Conservation (phyloP, 2,113 vertebrate genomes). For the Otocyon megalotis region DNA sequence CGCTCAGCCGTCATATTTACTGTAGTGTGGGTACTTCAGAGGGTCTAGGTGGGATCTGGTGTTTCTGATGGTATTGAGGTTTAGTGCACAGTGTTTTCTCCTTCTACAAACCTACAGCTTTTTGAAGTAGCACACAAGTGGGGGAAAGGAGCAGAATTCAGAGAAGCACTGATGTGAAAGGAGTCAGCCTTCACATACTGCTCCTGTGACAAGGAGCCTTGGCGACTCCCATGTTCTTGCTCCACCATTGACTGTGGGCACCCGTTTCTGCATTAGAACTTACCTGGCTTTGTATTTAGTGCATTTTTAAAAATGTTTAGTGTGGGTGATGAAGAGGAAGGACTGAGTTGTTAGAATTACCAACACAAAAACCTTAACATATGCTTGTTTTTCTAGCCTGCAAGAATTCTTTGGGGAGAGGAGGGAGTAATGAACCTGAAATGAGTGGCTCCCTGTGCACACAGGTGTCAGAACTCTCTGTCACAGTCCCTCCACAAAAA, state of each 20-base stretch:
- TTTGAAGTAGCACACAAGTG: background rate
- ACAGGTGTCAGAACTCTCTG: background rate
- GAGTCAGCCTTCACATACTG: background rate
- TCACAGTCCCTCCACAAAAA: background rate
- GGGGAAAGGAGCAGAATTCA: background rate
- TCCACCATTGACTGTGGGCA: background rate
- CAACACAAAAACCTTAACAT: background rate
- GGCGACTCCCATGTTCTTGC: too few species aligned
- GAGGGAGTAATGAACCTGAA: background rate
- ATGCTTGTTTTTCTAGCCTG: background rate
- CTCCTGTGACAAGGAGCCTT: background rate
- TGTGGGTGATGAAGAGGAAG: constrained; percentile 23
- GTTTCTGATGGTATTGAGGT: background rate
- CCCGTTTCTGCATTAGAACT: background rate
- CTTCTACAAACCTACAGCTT: background rate
- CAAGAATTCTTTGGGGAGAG: background rate
- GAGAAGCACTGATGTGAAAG: background rate
- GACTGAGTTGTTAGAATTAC: background rate
- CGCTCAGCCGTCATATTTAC: background rate
- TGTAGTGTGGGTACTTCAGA: background rate
- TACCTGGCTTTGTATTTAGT: background rate
- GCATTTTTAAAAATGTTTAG: background rate
- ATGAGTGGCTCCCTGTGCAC: background rate
- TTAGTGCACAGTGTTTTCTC: background rate
- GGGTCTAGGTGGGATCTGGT: background rate